A percentile compares a stretch with the other conserved stretches of the same genome.
These are phyloP conservation scores for Dasyprocta punctata DNA, from an alignment of 2,113 vertebrate species.

Conservation along the genomic window DNA sequence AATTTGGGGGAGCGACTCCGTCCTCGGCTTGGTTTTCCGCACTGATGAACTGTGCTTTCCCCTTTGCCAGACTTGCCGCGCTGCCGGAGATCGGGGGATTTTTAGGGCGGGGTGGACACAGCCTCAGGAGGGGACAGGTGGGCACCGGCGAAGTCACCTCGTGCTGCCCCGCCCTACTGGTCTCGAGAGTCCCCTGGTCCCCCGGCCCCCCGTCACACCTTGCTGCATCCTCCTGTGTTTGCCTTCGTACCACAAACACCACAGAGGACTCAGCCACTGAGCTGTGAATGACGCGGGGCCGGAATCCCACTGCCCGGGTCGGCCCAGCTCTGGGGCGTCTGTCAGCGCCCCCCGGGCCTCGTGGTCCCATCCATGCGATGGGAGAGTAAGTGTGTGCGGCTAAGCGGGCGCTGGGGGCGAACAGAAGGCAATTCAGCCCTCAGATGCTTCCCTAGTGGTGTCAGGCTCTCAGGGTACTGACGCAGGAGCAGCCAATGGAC, in stretches of 20 bases:
- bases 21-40: not conserved
- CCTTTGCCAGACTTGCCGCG: not conserved
- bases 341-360: not conserved
- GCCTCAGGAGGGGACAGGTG: not conserved
- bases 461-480: not conserved
- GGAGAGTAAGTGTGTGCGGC: not conserved
- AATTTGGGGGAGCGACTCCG: not conserved
- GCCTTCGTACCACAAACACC: not conserved
- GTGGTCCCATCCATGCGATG: not conserved
- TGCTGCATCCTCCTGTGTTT: not conserved
- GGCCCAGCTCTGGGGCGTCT: not conserved
- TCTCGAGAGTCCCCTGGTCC: not conserved
- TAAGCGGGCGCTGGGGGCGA: not conserved
- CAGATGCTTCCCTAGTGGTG: not conserved
- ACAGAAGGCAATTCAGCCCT: not conserved
- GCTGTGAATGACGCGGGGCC: not conserved
- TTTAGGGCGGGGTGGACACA: not conserved
- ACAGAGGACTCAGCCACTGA: not conserved
- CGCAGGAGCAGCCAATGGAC: not conserved
- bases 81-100: not conserved
- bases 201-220: not conserved
- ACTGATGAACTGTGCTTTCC: not conserved
- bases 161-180: not conserved
- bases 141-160: not conserved
- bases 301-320: not conserved